Conservation (phyloP, 2,113 vertebrate genomes). For the Cryptotis parvus region DNA sequence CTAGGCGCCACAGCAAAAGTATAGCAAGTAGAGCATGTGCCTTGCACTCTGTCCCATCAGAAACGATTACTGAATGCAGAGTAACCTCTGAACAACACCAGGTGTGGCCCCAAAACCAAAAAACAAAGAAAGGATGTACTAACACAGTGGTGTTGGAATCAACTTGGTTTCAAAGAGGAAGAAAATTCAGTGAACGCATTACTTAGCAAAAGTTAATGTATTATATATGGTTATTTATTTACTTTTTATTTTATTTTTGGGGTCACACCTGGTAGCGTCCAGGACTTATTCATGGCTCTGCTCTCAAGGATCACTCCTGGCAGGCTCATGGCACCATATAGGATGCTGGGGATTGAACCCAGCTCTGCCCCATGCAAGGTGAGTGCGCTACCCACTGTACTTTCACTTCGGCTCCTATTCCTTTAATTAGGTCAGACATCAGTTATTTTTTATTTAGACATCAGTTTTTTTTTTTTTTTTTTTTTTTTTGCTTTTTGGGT, state of each 20-base stretch:
- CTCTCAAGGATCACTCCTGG: too few species aligned
- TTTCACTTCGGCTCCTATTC: too few species aligned
- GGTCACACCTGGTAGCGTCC: too few species aligned
- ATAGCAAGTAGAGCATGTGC: too few species aligned
- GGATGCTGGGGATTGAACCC: too few species aligned
- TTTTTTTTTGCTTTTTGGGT: background rate
- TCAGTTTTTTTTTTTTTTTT: slow-evolving; percentile 21
- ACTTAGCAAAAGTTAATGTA: slow-evolving; percentile 36
- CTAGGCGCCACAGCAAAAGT: background rate
- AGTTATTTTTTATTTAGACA: too few species aligned
- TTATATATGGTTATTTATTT: slow-evolving; percentile 33
- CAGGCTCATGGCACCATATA: too few species aligned
- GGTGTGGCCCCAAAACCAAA: background rate
- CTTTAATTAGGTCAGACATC: too few species aligned
- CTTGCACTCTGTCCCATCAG: background rate
- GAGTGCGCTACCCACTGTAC: too few species aligned
- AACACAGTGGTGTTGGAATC: background rate
- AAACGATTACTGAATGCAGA: background rate
- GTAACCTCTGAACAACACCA: too few species aligned
- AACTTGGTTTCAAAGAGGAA: slow-evolving; percentile 4
- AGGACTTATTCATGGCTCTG: too few species aligned
- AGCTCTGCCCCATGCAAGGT: too few species aligned
- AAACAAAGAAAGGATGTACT: slow-evolving; percentile 16
- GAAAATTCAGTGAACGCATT: background rate
- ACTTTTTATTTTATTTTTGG: slow-evolving; percentile 8